Evolutionary conservation across 2,113 vertebrate species (phyloP).

Genomic region (Elephantulus edwardii): DNA sequence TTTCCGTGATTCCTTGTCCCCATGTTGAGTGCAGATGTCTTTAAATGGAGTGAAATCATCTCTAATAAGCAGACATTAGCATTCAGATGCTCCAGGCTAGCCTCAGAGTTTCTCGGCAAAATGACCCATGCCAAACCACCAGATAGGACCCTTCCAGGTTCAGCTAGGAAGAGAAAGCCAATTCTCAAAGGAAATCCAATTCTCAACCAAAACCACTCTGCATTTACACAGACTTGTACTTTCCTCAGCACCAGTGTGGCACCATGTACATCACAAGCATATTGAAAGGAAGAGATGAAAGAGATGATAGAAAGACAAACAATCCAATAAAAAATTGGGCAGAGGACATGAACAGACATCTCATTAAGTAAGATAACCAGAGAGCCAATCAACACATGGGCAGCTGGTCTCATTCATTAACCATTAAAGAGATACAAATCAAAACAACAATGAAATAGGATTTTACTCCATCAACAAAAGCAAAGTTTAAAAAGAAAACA

Average conservation of each 20-base stretch:
- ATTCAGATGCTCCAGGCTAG: conserved; percentile 68
- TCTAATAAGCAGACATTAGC: conserved; percentile 10
- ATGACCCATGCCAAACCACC: neutral
- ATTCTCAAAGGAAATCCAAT: conserved; percentile 33
- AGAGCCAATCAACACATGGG: too few species aligned
- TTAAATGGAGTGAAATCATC: conserved; percentile 72
- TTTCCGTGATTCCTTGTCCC: conserved; percentile 78
- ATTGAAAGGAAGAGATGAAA: neutral
- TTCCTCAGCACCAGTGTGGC: neutral
- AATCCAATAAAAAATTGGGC: too few species aligned
- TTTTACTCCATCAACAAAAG: too few species aligned
- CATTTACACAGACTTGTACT: neutral
- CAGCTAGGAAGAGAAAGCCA: neutral
- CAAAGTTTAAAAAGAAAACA: too few species aligned
- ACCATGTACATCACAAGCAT: neutral
- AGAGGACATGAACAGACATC: too few species aligned
- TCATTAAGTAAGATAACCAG: too few species aligned
- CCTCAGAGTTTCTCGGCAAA: conserved; percentile 44
- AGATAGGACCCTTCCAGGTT: neutral
- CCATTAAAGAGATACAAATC: too few species aligned
- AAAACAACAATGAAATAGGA: too few species aligned
- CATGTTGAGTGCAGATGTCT: conserved; percentile 81
- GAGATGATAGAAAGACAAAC: too few species aligned
- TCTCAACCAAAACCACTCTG: neutral
- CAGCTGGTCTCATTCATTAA: too few species aligned